phyloP scores from a whole-genome alignment of 2,113 vertebrate genomes.

The Nansenia antarctica region DNA sequence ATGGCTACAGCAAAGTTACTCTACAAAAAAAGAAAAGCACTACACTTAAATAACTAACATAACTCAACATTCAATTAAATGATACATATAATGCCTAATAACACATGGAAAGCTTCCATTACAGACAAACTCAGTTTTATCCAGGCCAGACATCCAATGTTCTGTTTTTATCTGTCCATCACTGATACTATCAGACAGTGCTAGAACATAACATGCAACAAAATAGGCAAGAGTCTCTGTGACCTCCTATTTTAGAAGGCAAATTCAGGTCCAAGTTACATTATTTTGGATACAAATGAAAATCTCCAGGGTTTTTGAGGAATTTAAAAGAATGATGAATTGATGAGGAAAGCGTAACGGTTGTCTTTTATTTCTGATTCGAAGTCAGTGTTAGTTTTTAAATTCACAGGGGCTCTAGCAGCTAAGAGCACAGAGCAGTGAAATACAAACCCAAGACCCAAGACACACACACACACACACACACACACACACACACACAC shows the following conservation, averaged over 20 bases:
- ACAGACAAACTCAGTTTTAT: too few species aligned
- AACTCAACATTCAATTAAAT: too few species aligned
- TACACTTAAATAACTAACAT: neutral
- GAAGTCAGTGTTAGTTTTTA: conserved; percentile 25
- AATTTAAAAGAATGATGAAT: conserved; percentile 5
- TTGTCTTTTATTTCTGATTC: neutral
- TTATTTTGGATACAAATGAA: too few species aligned
- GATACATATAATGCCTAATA: too few species aligned
- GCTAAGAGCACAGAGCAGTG: conserved; percentile 42
- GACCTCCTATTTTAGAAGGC: too few species aligned
- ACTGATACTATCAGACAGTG: neutral
- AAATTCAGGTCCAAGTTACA: too few species aligned
- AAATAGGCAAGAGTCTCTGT: neutral
- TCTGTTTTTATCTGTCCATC: neutral
- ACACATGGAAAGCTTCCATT: too few species aligned
- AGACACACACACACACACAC: neutral
- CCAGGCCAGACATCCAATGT: too few species aligned
- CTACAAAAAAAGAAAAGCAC: neutral
- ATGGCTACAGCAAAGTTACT: neutral
- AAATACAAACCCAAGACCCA: neutral
- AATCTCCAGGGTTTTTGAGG: neutral
- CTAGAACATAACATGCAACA: neutral
- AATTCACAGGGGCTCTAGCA: conserved; percentile 44
- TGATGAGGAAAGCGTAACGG: conserved; percentile 26
- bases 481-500: neutral